Conservation (phyloP, 2,888 invertebrate species). For the Metellina segmentata region DNA sequence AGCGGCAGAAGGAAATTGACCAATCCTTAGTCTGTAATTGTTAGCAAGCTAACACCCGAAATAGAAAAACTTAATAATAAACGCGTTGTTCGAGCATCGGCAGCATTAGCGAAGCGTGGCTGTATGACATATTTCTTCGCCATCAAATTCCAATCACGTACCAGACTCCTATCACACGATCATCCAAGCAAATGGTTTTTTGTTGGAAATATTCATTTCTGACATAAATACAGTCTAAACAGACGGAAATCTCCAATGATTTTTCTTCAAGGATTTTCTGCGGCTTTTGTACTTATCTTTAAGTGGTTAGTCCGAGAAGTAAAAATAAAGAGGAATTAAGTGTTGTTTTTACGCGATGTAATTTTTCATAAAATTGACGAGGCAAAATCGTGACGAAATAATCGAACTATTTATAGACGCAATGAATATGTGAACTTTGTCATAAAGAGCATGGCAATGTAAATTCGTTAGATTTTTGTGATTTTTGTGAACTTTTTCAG, state of each 20-base stretch:
- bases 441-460: too few species aligned
- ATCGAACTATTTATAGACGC: too few species aligned
- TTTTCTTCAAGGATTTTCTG: slow-evolving; percentile 12
- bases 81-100: slow-evolving; percentile 48
- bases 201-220: slow-evolving; percentile 43
- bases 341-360: too few species aligned
- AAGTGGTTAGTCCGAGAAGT: too few species aligned
- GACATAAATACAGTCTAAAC: slow-evolving; percentile 51
- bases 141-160: slow-evolving; percentile 48
- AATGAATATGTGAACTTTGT: too few species aligned
- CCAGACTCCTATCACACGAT: slow-evolving; percentile 45
- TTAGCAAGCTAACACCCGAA: slow-evolving; percentile 28
- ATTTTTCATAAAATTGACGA: too few species aligned
- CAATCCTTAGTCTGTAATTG: slow-evolving; percentile 41
- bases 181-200: slow-evolving; percentile 50
- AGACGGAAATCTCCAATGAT: slow-evolving; percentile 16
- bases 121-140: slow-evolving; percentile 58
- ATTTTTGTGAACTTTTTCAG: too few species aligned
- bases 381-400: too few species aligned
- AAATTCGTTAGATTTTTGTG: too few species aligned
- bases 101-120: slow-evolving; percentile 39
- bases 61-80: slow-evolving; percentile 62
- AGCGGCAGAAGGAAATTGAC: slow-evolving; percentile 22
- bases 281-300: not conserved
- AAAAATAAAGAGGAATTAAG: too few species aligned